Conservation (phyloP, 2,113 vertebrate genomes). For the Climacteris rufus region DNA sequence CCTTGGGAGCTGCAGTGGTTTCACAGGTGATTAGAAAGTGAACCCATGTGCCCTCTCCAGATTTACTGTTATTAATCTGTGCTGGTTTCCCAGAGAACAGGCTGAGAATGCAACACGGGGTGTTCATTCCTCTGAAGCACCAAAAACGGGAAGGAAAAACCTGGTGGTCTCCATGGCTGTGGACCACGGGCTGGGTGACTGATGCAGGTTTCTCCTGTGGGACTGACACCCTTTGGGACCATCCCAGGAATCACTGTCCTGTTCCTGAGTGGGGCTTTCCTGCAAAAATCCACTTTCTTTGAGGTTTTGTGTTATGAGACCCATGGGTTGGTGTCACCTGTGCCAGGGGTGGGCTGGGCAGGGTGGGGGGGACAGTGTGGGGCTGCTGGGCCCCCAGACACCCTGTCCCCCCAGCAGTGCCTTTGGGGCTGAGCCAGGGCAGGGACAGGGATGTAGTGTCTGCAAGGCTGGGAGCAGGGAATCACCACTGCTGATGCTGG, state of each 20-base stretch:
- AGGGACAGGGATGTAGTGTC: background rate
- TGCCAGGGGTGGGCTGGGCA: background rate
- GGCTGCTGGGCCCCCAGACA: background rate
- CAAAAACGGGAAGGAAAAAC: background rate
- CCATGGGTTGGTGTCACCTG: accelerated
- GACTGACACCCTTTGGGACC: background rate
- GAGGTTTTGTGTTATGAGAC: background rate
- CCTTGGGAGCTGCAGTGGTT: background rate
- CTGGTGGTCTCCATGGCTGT: accelerated
- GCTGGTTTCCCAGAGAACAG: background rate
- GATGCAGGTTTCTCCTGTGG: background rate
- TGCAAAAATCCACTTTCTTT: background rate
- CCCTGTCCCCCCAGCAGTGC: accelerated
- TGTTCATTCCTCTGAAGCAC: background rate
- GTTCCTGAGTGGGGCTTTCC: accelerated
- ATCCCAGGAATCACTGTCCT: background rate
- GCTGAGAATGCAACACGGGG: background rate
- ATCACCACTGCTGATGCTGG: accelerated
- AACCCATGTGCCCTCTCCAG: background rate
- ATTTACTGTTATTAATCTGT: background rate
- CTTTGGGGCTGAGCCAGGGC: accelerated
- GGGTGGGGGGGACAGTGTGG: background rate
- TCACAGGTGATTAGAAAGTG: background rate
- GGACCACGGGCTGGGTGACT: background rate
- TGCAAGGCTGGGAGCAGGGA: background rate